Percentiles rank a stretch among this genome's conserved stretches.
Conservation (phyloP, 1,140 invertebrate genomes). For the Acromyrmex echinatior region DNA sequence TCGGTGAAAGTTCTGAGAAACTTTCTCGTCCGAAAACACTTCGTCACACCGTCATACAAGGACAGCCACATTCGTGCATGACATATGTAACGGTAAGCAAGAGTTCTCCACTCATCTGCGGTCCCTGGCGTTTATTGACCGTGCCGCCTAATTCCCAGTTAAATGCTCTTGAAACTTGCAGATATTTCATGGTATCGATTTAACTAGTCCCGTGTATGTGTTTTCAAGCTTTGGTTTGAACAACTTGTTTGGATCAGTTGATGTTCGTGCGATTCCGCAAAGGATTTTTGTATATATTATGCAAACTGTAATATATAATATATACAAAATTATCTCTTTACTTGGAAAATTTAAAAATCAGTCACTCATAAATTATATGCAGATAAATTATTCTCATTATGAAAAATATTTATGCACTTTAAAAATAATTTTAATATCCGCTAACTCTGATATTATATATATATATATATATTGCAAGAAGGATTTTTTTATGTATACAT, state of each 20-base stretch:
- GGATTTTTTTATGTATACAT: neutral
- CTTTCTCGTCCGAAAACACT: constrained; percentile 53
- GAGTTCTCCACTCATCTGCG: constrained; percentile 27
- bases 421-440: constrained; percentile 27
- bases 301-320: neutral
- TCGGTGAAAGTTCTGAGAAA: constrained; percentile 52
- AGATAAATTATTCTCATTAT: neutral
- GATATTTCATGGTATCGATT: constrained; percentile 15
- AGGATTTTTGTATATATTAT: neutral
- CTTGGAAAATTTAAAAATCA: neutral
- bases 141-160: constrained; percentile 40
- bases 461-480: neutral
- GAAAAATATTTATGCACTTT: neutral
- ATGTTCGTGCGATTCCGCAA: neutral
- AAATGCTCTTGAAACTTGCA: constrained; percentile 36
- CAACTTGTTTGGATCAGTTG: neutral
- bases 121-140: constrained; percentile 48
- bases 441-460: neutral
- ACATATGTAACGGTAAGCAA: constrained; percentile 51
- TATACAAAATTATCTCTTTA: neutral
- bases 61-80: constrained; percentile 29
- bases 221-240: neutral
- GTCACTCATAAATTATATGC: neutral
- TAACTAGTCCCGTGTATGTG: neutral
- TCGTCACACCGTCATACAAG: constrained; percentile 32